phyloP scores from a whole-genome alignment of 2,888 invertebrate genomes.

The Eupithecia pulchellata region DNA sequence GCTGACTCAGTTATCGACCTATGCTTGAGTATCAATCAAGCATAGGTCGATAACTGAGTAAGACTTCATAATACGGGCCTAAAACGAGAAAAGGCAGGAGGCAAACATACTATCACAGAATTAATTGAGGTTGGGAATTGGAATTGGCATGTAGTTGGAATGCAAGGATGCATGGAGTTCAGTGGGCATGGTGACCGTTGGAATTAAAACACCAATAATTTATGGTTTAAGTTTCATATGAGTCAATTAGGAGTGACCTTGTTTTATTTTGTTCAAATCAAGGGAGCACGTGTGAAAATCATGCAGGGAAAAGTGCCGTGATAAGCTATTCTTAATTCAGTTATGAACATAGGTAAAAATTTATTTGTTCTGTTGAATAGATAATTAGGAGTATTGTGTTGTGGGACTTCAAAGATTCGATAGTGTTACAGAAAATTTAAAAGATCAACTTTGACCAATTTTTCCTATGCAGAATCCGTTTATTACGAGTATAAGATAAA shows the following conservation, averaged over 20 bases:
- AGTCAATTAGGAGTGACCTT: background rate
- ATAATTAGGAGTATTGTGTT: background rate
- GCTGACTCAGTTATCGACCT: background rate
- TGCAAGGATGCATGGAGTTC: conserved; percentile 25
- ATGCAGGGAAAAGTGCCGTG: conserved; percentile 11
- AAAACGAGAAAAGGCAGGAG: background rate
- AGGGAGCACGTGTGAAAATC: conserved; percentile 22
- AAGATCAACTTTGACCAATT: too few relatives aligned
- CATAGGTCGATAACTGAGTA: too few relatives aligned
- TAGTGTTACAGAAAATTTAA: background rate
- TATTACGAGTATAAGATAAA: too few relatives aligned
- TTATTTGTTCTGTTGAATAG: background rate
- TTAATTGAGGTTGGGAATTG: background rate
- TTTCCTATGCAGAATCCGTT: too few relatives aligned
- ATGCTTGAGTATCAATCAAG: background rate
- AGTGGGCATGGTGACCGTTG: conserved; percentile 24
- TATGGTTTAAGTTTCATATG: conserved; percentile 1
- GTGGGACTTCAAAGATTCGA: background rate
- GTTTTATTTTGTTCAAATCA: conserved; percentile 3
- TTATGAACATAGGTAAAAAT: background rate
- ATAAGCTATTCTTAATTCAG: conserved; percentile 2
- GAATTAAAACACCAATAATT: background rate
- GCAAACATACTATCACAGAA: background rate
- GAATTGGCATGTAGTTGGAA: conserved; percentile 27
- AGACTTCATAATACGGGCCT: too few relatives aligned